Base-by-base conservation (phyloP, 2,888 invertebrate genomes). In the Drosophila aldrichi region DNA sequence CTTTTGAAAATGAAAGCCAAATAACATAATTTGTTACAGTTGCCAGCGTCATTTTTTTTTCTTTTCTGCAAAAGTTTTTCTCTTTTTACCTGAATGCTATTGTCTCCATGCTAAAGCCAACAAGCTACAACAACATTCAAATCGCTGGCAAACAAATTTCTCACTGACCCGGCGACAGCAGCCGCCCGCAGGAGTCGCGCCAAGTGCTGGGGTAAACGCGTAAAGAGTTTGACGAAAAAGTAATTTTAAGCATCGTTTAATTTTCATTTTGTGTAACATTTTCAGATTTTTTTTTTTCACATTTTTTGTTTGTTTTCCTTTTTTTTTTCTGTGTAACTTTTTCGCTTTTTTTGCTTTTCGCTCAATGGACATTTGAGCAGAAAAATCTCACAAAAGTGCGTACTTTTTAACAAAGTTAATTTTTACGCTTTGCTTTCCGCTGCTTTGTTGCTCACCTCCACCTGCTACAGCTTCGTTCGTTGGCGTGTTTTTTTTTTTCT, bases 161-260 rank as follows among this genome's bases (percentile, higher is more conserved):
- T 54, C 25, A 57, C 63, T 77, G 82, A 68, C 77, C 74, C 61
- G 14, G 49, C 61, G 46, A 49, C 36, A 56, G 36, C 54, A 58
- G 55, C 69, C 65, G 48, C 65, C 63, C 60, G 58, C 49, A 38
- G 36, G 52, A 18, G 48, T 41, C 43, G 51, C 14, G 49, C n/a
- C 40, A 40, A 58, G 29, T 59, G 61, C 55, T 68, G 52, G 55
- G 48, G 18, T 7, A 52, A 74, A 64, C 64, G 77, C 66, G 88
- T 73, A 82, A 88, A 82, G 84, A 88, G 89, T 90, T 84, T 88
- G 89, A 87, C 78, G 85, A 86, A 87, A 90, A 86, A 89, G 87
- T 89, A 90, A 86, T 90, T 86, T 86, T 86, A 87, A 89, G 89
- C 89, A 89, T 86, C 85, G 90, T 90, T 90, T 86, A 90, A 90